Percentiles rank a stretch among this genome's conserved stretches.
Evolutionary conservation across 2,797 vertebrate genomes (phyloP).

Genomic region (Pipistrellus pipistrellus): DNA sequence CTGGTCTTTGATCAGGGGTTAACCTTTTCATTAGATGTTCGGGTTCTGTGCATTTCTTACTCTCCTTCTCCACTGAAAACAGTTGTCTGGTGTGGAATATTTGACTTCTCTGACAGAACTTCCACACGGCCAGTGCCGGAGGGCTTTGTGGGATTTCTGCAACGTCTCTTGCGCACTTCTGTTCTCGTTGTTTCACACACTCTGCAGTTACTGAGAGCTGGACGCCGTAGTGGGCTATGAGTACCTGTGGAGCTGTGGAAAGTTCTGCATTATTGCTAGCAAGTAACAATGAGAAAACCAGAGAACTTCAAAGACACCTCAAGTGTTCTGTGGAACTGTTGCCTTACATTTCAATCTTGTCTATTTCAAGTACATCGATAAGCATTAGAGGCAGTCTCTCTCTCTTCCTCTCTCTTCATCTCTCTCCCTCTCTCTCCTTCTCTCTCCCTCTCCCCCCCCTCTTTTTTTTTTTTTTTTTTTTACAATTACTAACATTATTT

Average conservation of each 20-base stretch:
- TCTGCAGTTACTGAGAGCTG: not conserved
- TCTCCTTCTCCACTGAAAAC: not conserved
- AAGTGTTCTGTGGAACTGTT: not conserved
- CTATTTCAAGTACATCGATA: not conserved
- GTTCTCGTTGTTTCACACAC: not conserved
- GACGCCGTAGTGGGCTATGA: not conserved
- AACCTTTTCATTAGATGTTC: not conserved
- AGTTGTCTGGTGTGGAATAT: not conserved
- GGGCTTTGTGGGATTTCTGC: constrained; percentile 24
- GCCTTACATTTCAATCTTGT: not conserved
- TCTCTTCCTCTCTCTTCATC: too few relatives aligned
- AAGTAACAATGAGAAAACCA: not conserved
- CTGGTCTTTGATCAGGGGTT: not conserved
- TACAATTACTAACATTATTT: not conserved
- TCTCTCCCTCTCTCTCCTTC: too few relatives aligned
- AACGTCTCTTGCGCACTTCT: not conserved
- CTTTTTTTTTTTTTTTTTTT: not conserved
- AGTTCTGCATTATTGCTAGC: not conserved
- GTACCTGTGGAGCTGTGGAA: not conserved
- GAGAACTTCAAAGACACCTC: not conserved
- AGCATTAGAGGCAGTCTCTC: not conserved
- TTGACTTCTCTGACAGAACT: constrained; percentile 5
- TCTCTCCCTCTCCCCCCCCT: too few relatives aligned
- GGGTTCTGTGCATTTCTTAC: not conserved
- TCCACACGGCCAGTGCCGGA: not conserved